These are phyloP conservation scores for Pomatostomus ruficeps DNA, from an alignment of 2,113 vertebrate genomes.

Conservation along the genomic window DNA sequence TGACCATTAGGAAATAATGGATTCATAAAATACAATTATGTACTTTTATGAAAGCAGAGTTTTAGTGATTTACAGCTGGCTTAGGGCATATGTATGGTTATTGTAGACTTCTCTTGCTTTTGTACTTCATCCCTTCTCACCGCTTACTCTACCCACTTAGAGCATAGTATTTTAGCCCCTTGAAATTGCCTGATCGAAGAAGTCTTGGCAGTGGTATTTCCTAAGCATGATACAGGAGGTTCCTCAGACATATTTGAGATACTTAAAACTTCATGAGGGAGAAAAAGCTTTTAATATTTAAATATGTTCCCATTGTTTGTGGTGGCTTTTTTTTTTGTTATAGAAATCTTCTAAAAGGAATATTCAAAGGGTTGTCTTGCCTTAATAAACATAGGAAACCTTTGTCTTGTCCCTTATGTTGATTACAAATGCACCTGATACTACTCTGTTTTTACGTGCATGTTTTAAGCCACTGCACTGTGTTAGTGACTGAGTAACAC, in stretches of 20 bases:
- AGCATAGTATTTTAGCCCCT: neutral
- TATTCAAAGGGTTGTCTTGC: neutral
- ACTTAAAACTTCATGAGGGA: neutral
- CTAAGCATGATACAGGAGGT: neutral
- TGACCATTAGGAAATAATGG: neutral
- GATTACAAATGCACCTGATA: neutral
- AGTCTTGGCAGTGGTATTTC: neutral
- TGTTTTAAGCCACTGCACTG: neutral
- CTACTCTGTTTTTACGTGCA: neutral
- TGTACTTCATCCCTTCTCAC: neutral
- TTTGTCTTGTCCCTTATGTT: neutral
- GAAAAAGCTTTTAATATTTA: neutral
- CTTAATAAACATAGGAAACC: neutral
- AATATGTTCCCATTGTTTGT: neutral
- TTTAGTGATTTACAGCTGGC: neutral
- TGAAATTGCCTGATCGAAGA: neutral
- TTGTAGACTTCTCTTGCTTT: neutral
- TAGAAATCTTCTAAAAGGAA: neutral
- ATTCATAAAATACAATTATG: neutral
- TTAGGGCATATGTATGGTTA: neutral
- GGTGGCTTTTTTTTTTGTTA: neutral
- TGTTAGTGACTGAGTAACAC: neutral
- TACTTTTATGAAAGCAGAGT: neutral
- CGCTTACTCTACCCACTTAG: neutral
- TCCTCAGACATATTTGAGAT: neutral